Evolutionary conservation across 2,113 vertebrate genomes (phyloP).

Genomic region (Cisticola juncidis): DNA sequence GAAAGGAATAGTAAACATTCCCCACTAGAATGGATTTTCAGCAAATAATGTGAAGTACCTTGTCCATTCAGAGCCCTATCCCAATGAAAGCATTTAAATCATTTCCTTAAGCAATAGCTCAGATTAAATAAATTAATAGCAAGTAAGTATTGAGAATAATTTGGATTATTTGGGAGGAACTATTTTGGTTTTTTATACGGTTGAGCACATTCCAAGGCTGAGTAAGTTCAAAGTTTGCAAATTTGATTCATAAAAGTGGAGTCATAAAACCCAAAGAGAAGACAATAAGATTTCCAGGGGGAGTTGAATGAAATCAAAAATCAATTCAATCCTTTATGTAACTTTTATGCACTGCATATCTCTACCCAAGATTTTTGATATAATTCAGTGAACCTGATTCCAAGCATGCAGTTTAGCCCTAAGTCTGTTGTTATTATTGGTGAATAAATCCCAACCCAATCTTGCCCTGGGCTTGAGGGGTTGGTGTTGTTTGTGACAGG

Average conservation of each 20-base stretch:
- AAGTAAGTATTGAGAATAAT: not conserved
- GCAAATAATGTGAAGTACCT: not conserved
- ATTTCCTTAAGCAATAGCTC: not conserved
- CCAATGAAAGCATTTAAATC: not conserved
- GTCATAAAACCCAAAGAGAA: not conserved
- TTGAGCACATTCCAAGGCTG: not conserved
- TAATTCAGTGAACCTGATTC: not conserved
- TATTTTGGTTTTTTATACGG: not conserved
- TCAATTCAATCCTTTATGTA: not conserved
- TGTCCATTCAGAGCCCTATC: not conserved
- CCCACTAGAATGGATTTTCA: not conserved
- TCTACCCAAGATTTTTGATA: not conserved
- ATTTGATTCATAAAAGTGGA: not conserved
- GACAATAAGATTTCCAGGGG: not conserved
- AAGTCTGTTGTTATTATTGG: not conserved
- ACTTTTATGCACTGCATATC: not conserved
- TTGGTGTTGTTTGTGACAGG: not conserved
- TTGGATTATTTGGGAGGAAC: not conserved
- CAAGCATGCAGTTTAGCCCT: not conserved
- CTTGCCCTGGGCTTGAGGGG: not conserved
- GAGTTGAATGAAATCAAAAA: not conserved
- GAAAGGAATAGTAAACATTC: conserved; percentile 36
- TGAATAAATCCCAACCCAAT: not conserved
- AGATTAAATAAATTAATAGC: not conserved
- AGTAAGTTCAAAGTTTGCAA: not conserved